Evolutionary conservation across 2,888 invertebrate species (phyloP).

Genomic region (Seladonia tumulorum): DNA sequence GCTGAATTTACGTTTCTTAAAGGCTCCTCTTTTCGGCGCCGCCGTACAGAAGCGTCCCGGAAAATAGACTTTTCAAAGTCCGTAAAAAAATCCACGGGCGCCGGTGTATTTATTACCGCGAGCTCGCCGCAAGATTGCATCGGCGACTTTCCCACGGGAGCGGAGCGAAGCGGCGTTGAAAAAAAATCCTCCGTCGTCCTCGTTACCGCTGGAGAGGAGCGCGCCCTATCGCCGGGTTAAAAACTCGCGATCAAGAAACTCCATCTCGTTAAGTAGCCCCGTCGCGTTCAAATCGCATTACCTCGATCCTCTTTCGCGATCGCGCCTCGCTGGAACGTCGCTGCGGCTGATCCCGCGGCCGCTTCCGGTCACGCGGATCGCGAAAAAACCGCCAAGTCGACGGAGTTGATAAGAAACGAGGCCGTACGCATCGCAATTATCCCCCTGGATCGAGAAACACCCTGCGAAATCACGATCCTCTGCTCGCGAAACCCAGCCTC

Average conservation of each 20-base stretch:
- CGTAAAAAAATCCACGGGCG: constrained; percentile 17
- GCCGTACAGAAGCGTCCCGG: background rate
- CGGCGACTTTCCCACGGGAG: constrained; percentile 34
- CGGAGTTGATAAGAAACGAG: background rate
- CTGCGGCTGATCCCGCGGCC: constrained; percentile 2
- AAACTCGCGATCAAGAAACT: constrained; percentile 31
- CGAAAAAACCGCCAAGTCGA: background rate
- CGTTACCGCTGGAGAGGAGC: constrained; percentile 8
- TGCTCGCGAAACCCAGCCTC: background rate
- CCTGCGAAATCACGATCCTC: background rate
- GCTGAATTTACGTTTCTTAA: background rate
- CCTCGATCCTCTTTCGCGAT: constrained; percentile 30
- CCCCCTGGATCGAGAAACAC: background rate
- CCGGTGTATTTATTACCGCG: constrained; percentile 18
- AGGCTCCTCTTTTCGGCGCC: background rate
- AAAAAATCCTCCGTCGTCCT: constrained; percentile 3
- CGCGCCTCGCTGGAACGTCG: constrained; percentile 7
- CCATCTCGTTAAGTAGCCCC: constrained; percentile 36
- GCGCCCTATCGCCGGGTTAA: constrained; percentile 27
- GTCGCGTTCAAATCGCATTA: constrained; percentile 37
- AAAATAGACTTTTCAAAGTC: constrained; percentile 27
- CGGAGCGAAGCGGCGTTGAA: background rate
- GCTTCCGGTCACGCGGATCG: constrained; percentile 15
- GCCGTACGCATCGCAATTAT: background rate
- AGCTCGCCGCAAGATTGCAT: constrained; percentile 21